Base-by-base conservation (phyloP, 2,797 vertebrate genomes). In the Spinus olivaceus region DNA sequence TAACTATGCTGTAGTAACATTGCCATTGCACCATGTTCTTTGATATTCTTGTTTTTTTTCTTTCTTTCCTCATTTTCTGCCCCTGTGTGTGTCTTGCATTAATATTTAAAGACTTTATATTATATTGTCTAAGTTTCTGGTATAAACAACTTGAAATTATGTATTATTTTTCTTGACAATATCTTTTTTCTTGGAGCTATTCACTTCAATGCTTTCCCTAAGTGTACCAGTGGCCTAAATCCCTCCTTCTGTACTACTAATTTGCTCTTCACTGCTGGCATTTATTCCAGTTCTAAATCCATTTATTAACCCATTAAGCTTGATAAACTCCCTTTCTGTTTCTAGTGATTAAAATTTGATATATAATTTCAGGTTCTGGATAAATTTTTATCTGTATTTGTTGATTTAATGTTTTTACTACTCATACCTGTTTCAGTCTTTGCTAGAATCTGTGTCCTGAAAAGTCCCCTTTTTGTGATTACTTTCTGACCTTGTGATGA, bases 1-100 rank as follows among this genome's bases (percentile, higher is more conserved):
- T n/a, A 41, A 42, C 6, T 32, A 12, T 9, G 0, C 10, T 74
- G 10, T 41, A 23, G 11, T 66, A 72, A n/a, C 10, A 24, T 35
- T 61, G 57, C 2, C 3, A 10, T 66, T 53, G 20, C 30, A 46
- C 2, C 2, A 19, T 47, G 13, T 3, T 4, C 12, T 19, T 44
- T 74, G 1, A 10, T 44, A 16, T 19, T 56, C 4, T 64, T 50
- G 2, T 0, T 3, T 28, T 18, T 50, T 41, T 46, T 10, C 8
- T 21, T 30, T 41, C 2, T 56, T 70, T 56, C 12, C 2, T 30
- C 6, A 18, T 42, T 12, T 28, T 25, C 20, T 39, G 2, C 4
- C 7, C 3, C 4, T 23, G 0, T 14, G 4, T 37, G 4, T 35
- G 18, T 51, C 15, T 23, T 76, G 39, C 9, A 82, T 4, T 30